Evolutionary conservation across 2,113 vertebrate genomes (phyloP), one percentile per base, ranked within the genome.

Genomic region (Seriola aureovittata): DNA sequence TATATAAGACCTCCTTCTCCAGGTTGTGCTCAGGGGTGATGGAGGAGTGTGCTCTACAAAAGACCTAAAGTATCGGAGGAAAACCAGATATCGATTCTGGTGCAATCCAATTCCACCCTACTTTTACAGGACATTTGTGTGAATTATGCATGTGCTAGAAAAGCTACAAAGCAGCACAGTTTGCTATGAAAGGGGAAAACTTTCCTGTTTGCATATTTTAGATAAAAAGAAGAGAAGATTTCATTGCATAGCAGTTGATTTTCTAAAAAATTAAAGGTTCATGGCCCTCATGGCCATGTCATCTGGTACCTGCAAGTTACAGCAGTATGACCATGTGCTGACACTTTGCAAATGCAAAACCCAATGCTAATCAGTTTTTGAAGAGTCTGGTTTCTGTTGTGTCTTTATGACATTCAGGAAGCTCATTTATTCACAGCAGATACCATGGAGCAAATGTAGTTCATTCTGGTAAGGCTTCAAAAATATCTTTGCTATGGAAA

Each of bases 141-240:
- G 75, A 82, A 82, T 80, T 64, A 81, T 81, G 34, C 50, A 81
- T 29, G 65, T 82, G 52, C 34, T 16, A 25, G 16, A 25, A 75
- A 83, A 50, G 25, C 34, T 55, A 16, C 46, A 48, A 42, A 68
- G 42, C 60, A 62, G 81, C 21, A 62, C 62, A 60, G 38, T 62
- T 71, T 34, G 34, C 25, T 8, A 12, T 36, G 16, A n/a, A 13
- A 16, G 6, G 6, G 19, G 29, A 32, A 75, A 25, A 14, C 34
- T 55, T 72, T 34, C 44, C 8, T 48, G 23, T 5, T 59, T 40
- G 38, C 40, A 62, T 46, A 58, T 70, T 46, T 38, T 19, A 21
- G 19, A 6, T n/a, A 12, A 55, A 55, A 55, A 25, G 63, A 67
- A 62, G 13, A 57, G 8, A 7, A 21, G 23, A 29, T n/a, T 10